These are phyloP conservation scores for Hesperophylax magnus DNA, from an alignment of 1,140 invertebrate genomes.

Conservation along the genomic window DNA sequence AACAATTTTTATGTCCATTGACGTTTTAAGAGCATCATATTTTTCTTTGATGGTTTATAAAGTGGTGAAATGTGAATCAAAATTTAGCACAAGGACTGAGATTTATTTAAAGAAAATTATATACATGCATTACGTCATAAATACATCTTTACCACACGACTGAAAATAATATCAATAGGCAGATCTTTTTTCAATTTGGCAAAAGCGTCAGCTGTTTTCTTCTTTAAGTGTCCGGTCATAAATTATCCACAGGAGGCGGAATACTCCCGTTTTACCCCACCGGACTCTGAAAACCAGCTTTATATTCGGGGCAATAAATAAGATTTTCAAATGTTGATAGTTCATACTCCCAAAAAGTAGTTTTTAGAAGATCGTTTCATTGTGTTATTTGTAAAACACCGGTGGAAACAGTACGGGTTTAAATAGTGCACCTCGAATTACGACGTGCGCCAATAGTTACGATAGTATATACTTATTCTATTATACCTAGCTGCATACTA, in stretches of 20 bases:
- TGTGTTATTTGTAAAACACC: too few relatives aligned
- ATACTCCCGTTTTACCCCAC: conserved; percentile 17
- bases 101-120: neutral
- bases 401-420: too few relatives aligned
- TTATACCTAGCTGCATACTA: too few relatives aligned
- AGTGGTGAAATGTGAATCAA: neutral
- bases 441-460: too few relatives aligned
- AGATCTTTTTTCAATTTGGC: conserved; percentile 27
- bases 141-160: neutral
- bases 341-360: too few relatives aligned
- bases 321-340: neutral
- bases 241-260: conserved; percentile 23
- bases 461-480: too few relatives aligned
- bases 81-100: neutral
- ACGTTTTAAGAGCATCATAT: too few relatives aligned
- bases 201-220: conserved; percentile 25
- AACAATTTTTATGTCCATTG: too few relatives aligned
- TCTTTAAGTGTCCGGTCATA: conserved; percentile 2
- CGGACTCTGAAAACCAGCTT: neutral
- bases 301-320: conserved; percentile 29
- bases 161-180: conserved; percentile 2
- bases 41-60: neutral
- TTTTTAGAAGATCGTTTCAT: too few relatives aligned
- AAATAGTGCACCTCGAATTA: too few relatives aligned
- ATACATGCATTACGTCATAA: neutral